phyloP scores from a whole-genome alignment of 1,140 invertebrate genomes.

The Drosophila albomicans region DNA sequence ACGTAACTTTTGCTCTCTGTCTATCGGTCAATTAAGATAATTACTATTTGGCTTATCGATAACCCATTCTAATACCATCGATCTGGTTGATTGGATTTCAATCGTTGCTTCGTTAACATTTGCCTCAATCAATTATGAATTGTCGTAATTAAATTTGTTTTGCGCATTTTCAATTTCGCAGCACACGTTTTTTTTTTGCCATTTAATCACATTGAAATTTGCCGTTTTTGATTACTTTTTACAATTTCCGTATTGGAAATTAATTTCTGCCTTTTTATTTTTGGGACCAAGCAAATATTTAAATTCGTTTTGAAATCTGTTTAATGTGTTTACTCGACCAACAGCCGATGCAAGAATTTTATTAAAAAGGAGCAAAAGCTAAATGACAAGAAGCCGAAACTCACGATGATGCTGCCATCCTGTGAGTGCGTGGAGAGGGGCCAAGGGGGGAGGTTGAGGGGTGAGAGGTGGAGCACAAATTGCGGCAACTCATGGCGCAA shows the following conservation, averaged over 20 bases:
- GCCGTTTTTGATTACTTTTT: conserved; percentile 64
- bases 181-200: conserved; percentile 23
- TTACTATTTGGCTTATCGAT: too few species aligned
- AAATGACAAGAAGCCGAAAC: conserved; percentile 37
- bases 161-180: not conserved
- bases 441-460: not conserved
- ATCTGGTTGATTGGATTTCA: not conserved
- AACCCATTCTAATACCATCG: not conserved
- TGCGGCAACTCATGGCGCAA: conserved; percentile 80
- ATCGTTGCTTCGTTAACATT: not conserved
- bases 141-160: conserved; percentile 20
- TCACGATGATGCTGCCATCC: conserved; percentile 15
- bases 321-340: conserved; percentile 69
- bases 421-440: not conserved
- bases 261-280: conserved; percentile 51
- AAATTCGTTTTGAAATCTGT: conserved; percentile 65
- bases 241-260: conserved; percentile 74
- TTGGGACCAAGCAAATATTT: conserved; percentile 40
- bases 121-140: not conserved
- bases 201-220: conserved; percentile 61
- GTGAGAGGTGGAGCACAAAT: conserved; percentile 36
- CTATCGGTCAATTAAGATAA: too few species aligned
- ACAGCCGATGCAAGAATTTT: conserved; percentile 53
- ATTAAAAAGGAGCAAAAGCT: conserved; percentile 55
- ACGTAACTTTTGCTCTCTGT: not conserved